Conservation (phyloP, 2,888 invertebrate genomes). For the Plebejus argus region DNA sequence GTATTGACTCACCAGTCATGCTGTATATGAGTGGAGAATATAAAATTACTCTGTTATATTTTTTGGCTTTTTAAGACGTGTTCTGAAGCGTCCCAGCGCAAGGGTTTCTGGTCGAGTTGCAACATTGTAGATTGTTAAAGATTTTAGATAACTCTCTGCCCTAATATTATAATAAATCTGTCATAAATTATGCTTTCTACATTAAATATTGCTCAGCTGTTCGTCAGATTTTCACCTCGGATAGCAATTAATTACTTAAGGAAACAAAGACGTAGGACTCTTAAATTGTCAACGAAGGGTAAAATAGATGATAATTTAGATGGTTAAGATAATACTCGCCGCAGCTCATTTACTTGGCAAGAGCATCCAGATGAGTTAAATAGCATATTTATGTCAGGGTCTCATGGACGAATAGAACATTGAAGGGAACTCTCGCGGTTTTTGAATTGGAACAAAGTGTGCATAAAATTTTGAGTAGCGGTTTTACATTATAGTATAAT, state of each 20-base stretch:
- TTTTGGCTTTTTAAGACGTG: too few species aligned
- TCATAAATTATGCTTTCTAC: not conserved
- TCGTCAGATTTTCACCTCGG: not conserved
- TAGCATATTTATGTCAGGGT: conserved; percentile 33
- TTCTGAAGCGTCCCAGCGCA: too few species aligned
- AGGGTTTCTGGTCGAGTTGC: not conserved
- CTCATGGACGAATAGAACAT: conserved; percentile 25
- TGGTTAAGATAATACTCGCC: conserved; percentile 26
- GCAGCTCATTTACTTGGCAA: conserved; percentile 19
- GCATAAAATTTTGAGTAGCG: not conserved
- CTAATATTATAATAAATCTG: not conserved
- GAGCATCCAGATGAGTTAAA: conserved; percentile 13
- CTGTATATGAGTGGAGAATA: too few species aligned
- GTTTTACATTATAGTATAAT: not conserved
- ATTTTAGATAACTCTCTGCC: not conserved
- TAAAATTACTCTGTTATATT: too few species aligned
- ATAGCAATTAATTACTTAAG: not conserved
- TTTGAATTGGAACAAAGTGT: not conserved
- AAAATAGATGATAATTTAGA: conserved; percentile 40
- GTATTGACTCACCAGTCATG: too few species aligned
- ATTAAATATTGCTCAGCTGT: not conserved
- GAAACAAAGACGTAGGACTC: not conserved
- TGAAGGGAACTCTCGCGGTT: not conserved
- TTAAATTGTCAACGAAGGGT: conserved; percentile 8
- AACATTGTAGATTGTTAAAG: not conserved